These are phyloP conservation scores for Leucophora obtusa DNA, from an alignment of 2,888 invertebrate species.

Conservation along the genomic window DNA sequence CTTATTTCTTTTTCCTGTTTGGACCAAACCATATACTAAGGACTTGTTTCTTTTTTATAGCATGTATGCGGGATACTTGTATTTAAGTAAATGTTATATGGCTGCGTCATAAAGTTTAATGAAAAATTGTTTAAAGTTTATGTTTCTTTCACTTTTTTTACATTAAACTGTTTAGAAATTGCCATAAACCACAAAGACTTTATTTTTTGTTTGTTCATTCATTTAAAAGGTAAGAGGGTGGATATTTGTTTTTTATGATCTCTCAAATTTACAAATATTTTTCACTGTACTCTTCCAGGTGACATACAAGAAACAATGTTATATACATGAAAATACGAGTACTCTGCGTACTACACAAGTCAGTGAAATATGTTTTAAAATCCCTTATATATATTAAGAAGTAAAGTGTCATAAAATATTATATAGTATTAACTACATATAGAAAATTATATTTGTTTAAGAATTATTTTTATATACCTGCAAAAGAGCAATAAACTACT, in stretches of 20 bases:
- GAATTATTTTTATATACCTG: background rate
- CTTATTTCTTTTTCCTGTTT: background rate
- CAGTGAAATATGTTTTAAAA: constrained; percentile 27
- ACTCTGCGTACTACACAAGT: background rate
- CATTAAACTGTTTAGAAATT: constrained; percentile 24
- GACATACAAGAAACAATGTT: constrained; percentile 11
- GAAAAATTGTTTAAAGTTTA: constrained; percentile 59
- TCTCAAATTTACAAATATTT: constrained; percentile 38
- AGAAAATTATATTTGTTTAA: background rate
- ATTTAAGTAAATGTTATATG: constrained; percentile 55
- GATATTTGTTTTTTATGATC: constrained; percentile 40
- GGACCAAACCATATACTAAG: background rate
- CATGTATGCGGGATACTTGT: background rate
- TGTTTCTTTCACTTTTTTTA: background rate
- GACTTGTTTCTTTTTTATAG: background rate
- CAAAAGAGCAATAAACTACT: background rate
- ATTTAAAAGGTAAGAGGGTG: constrained; percentile 6
- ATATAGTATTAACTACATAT: background rate
- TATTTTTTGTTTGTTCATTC: constrained; percentile 22
- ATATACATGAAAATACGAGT: constrained; percentile 10
- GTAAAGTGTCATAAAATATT: constrained; percentile 31
- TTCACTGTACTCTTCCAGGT: background rate
- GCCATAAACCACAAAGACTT: constrained; percentile 37
- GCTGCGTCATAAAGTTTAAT: constrained; percentile 60
- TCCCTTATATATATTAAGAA: constrained; percentile 15